Evolutionary conservation across 2,888 invertebrate species (phyloP), one percentile per base, ranked within the genome.

Genomic region (Tenodera sinensis): DNA sequence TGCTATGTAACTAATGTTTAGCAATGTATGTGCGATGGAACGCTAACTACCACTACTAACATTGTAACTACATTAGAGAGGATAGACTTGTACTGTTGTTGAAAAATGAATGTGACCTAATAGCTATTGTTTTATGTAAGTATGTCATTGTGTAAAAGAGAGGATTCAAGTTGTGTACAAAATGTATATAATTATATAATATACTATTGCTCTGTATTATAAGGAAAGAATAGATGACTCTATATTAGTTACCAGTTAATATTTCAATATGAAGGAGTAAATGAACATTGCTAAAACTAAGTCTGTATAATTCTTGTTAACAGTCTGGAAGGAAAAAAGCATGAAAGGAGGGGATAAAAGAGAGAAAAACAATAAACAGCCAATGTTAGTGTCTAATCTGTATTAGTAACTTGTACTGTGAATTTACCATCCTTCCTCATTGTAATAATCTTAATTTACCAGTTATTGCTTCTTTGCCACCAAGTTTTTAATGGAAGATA

Each of bases 191-290:
- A n/a, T 86, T 87, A 81, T 71, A 86, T 87, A 86, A 82, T 54
- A 83, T 28, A 89, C 83, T 88, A 89, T 86, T 83, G 85, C 42
- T 86, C 85, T 25, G 83, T 84, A 88, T 89, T 28, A 81, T 89
- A 88, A 89, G 85, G 83, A 84, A 81, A 88, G 71, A 86, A 83
- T 89, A 88, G 89, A 88, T 88, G 82, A 89, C 30, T 86, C 88
- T 89, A 89, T 88, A 88, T 89, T 89, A 89, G 89, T 88, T 89
- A 89, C 89, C 89, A 89, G 88, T 88, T 85, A 89, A 89, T 89
- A 85, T 87, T 71, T 83, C 54, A 71, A 87, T 15, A 28, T 71
- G 81, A 86, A 86, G 81, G 54, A 28, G 81, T 27, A 42, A 20
- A 30, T 25, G 83, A 7, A 83, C 82, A 25, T 54, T 87, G 83